Conservation (phyloP, 2,888 invertebrate genomes). For the Morpho achilles region DNA sequence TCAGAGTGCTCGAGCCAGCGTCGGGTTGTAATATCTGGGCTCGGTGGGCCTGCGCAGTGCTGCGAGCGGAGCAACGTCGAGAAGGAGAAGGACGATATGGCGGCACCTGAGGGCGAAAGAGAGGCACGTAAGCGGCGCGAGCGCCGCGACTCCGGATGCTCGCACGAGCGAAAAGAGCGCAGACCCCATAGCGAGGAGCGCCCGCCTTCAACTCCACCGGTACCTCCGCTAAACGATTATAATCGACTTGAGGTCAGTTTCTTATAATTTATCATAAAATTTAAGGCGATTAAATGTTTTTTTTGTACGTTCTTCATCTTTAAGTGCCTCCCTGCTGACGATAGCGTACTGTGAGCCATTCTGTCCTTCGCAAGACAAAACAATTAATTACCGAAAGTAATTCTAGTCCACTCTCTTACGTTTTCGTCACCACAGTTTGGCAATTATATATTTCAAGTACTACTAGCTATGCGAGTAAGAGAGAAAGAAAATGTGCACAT, state of each 20-base stretch:
- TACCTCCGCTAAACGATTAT: conserved; percentile 67
- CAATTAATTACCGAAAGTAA: too few relatives aligned
- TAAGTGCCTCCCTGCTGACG: too few relatives aligned
- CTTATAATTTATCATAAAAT: neutral
- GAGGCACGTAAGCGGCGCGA: conserved; percentile 81
- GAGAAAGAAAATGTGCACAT: too few relatives aligned
- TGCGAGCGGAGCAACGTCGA: conserved; percentile 55
- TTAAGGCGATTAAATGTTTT: too few relatives aligned
- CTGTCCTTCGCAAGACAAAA: too few relatives aligned
- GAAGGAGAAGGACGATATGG: conserved; percentile 71
- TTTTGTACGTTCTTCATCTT: too few relatives aligned
- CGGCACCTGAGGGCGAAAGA: conserved; percentile 76
- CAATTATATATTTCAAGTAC: too few relatives aligned
- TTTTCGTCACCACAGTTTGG: too few relatives aligned
- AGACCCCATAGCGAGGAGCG: conserved; percentile 71
- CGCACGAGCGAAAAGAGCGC: conserved; percentile 70
- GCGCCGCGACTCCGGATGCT: conserved; percentile 77
- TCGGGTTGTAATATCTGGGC: conserved; percentile 69
- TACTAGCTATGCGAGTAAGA: too few relatives aligned
- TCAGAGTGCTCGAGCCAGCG: conserved; percentile 69
- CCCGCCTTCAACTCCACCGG: conserved; percentile 62
- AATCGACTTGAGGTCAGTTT: conserved; percentile 62
- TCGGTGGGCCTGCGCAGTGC: conserved; percentile 75
- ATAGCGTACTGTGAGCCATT: too few relatives aligned
- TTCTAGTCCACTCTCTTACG: too few relatives aligned